Evolutionary conservation across 2,888 invertebrate genomes (phyloP).

Genomic region (Dastarcus helophoroides): DNA sequence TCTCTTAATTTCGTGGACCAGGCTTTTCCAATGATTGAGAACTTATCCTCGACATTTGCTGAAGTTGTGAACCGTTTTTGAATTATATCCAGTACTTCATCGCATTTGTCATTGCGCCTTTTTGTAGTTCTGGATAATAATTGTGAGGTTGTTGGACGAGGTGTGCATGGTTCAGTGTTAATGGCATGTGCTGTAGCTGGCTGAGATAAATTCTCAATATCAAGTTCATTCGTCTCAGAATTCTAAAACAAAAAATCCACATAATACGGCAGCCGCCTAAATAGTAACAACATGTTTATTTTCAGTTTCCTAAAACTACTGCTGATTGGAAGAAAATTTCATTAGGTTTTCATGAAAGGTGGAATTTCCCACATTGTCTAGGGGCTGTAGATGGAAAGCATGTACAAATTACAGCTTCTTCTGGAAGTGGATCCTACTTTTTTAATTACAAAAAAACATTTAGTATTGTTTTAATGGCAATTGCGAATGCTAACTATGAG

Average conservation of each 20-base stretch:
- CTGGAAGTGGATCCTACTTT: conserved; percentile 3
- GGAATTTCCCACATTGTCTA: conserved; percentile 5
- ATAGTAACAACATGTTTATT: too few relatives aligned
- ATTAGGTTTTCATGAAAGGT: conserved; percentile 2
- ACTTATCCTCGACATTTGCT: conserved; percentile 9
- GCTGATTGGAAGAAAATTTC: conserved; percentile 4
- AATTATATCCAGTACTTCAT: conserved; percentile 11
- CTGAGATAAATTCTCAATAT: conserved; percentile 4
- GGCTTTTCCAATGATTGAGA: conserved; percentile 10
- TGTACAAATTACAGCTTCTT: conserved; percentile 1
- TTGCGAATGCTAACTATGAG: conserved; percentile 7
- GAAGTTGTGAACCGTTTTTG: conserved; percentile 7
- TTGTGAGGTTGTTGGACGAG: conserved; percentile 9
- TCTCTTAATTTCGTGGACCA: conserved; percentile 12
- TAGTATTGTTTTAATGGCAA: conserved; percentile 5
- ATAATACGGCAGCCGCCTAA: background rate
- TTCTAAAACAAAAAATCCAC: background rate
- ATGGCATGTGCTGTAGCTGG: conserved; percentile 6
- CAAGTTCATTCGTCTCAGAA: conserved; percentile 1
- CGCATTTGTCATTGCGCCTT: conserved; percentile 11
- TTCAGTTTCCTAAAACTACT: conserved; percentile 2
- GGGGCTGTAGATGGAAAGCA: conserved; percentile 4
- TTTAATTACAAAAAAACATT: conserved; percentile 5
- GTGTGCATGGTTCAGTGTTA: conserved; percentile 10
- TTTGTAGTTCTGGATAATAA: conserved; percentile 10